Evolutionary conservation across 2,888 invertebrate species (phyloP).

Genomic region (Azorinus chamasolen): DNA sequence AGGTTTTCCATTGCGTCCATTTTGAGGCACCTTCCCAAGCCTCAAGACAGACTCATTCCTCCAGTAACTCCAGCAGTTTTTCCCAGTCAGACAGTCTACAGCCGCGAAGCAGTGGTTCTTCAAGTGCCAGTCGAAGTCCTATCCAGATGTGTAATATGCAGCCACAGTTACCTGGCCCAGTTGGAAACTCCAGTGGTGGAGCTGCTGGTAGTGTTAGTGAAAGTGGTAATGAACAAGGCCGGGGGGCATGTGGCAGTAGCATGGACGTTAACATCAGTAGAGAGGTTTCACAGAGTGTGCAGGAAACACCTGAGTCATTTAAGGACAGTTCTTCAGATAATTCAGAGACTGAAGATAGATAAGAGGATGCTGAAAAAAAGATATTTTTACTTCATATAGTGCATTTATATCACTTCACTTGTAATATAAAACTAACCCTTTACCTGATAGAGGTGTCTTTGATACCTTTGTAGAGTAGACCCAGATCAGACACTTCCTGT

Average conservation of each 20-base stretch:
- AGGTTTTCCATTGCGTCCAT: slow-evolving; percentile 99
- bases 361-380: too few relatives aligned
- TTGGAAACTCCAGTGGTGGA: neutral
- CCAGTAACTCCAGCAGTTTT: neutral
- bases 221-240: slow-evolving; percentile 2
- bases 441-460: too few relatives aligned
- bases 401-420: too few relatives aligned
- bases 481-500: too few relatives aligned
- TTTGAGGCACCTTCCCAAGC: slow-evolving; percentile 94
- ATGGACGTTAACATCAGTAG: slow-evolving; percentile 60
- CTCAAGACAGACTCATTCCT: slow-evolving; percentile 31
- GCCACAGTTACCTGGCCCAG: neutral
- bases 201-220: neutral
- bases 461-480: too few relatives aligned
- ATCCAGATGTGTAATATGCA: neutral
- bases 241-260: slow-evolving; percentile 23
- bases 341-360: too few relatives aligned
- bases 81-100: neutral
- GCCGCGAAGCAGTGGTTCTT: neutral
- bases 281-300: slow-evolving; percentile 19
- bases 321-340: too few relatives aligned
- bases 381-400: too few relatives aligned
- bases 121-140: neutral
- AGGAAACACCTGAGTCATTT: slow-evolving; percentile 52
- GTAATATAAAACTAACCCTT: too few relatives aligned